These are phyloP conservation scores for Centropristis striata DNA, from an alignment of 2,113 vertebrate species.

Conservation along the genomic window DNA sequence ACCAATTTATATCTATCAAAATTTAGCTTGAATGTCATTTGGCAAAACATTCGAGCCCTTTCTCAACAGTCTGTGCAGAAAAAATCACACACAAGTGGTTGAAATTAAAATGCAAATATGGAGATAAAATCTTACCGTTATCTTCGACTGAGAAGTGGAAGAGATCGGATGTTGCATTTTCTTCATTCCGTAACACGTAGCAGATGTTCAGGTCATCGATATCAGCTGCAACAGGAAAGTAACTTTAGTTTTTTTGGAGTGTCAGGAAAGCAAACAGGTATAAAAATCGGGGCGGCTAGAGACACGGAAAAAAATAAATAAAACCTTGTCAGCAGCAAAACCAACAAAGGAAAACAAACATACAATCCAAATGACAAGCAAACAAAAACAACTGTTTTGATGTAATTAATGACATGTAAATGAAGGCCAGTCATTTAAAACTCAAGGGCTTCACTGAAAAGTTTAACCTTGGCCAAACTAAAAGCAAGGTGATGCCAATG, in stretches of 20 bases:
- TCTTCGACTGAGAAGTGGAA: constrained; percentile 93
- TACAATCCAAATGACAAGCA: constrained; percentile 12
- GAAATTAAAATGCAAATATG: neutral
- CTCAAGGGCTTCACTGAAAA: neutral
- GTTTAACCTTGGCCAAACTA: constrained; percentile 6
- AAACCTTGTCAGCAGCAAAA: constrained; percentile 16
- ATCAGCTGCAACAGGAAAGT: constrained; percentile 84
- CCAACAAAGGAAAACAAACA: constrained; percentile 3
- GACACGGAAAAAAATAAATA: neutral
- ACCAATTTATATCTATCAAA: constrained; percentile 15
- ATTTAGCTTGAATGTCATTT: constrained; percentile 43
- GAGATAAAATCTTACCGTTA: constrained; percentile 85
- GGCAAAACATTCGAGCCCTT: neutral
- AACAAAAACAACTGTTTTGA: constrained; percentile 24
- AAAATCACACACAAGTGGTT: no score
- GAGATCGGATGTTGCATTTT: constrained; percentile 91
- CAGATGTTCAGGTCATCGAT: constrained; percentile 94
- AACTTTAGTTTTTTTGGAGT: constrained; percentile 4
- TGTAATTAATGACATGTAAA: constrained; percentile 37
- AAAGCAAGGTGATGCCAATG: constrained; percentile 12
- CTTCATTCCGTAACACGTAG: constrained; percentile 89
- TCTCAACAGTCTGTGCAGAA: no score
- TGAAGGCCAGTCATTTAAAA: constrained; percentile 1
- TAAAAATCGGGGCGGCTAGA: neutral
- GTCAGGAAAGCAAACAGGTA: neutral